These are phyloP conservation scores for Chamaetylas fuelleborni DNA, from an alignment of 2,113 vertebrate species.

Conservation along the genomic window DNA sequence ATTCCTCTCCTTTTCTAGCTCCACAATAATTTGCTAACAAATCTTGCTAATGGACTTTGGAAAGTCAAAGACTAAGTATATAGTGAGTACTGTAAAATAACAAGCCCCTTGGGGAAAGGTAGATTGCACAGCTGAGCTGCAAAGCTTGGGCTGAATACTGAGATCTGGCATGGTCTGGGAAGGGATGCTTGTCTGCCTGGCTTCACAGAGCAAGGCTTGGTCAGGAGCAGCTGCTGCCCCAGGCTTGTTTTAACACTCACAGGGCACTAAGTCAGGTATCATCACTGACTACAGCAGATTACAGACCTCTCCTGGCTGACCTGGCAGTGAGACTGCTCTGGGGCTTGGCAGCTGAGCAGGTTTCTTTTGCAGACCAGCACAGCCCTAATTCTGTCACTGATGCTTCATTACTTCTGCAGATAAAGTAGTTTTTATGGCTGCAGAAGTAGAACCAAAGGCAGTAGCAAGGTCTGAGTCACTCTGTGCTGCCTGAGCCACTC, in stretches of 20 bases:
- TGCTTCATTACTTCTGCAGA: neutral
- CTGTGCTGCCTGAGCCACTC: neutral
- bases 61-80: neutral
- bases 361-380: neutral
- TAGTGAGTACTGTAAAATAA: neutral
- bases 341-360: neutral
- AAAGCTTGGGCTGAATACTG: neutral
- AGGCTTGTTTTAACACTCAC: neutral
- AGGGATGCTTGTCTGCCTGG: neutral
- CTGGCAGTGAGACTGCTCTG: neutral
- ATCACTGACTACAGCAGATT: neutral
- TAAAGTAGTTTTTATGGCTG: neutral
- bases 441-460: neutral
- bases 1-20: neutral
- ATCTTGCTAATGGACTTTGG: neutral
- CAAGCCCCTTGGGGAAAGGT: neutral
- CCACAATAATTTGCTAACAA: neutral
- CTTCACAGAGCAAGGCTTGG: neutral
- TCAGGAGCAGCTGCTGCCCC: neutral
- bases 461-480: neutral
- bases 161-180: neutral
- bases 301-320: neutral
- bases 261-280: neutral
- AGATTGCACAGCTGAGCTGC: neutral
- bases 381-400: neutral